phyloP scores from a whole-genome alignment of 2,797 vertebrate genomes.

The Gastrophryne carolinensis region DNA sequence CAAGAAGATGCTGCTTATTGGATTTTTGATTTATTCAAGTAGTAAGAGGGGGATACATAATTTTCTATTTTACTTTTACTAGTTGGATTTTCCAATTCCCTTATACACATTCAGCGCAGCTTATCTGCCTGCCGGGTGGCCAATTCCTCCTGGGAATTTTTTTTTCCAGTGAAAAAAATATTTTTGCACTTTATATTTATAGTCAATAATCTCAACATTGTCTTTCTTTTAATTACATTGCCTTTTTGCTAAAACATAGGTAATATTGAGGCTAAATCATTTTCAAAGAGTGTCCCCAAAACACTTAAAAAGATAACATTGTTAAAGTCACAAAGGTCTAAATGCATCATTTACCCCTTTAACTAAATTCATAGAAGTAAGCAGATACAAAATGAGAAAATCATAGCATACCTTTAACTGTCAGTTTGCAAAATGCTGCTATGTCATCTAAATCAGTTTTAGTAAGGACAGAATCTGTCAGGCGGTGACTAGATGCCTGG shows the following conservation, averaged over 20 bases:
- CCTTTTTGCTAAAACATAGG: constrained; percentile 20
- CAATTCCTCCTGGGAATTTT: too few species aligned
- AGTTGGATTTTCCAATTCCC: too few species aligned
- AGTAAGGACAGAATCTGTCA: too few species aligned
- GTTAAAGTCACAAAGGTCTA: constrained; percentile 56
- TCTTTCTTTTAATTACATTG: not conserved
- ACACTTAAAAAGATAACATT: constrained; percentile 54
- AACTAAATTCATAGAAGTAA: constrained; percentile 68
- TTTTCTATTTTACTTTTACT: too few species aligned
- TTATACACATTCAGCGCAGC: too few species aligned
- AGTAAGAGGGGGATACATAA: too few species aligned
- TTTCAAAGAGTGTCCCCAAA: constrained; percentile 52
- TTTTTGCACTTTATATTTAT: not conserved
- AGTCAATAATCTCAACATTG: not conserved
- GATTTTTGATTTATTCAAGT: too few species aligned
- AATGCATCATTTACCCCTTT: constrained; percentile 59
- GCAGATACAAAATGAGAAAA: constrained; percentile 64
- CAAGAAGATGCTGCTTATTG: too few species aligned
- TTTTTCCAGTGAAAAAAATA: too few species aligned
- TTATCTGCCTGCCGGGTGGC: too few species aligned
- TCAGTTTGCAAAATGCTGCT: constrained; percentile 60
- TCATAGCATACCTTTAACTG: constrained; percentile 65
- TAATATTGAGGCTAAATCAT: constrained; percentile 43
- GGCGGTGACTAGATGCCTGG: too few species aligned
- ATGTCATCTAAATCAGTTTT: constrained; percentile 63